phyloP scores from a whole-genome alignment of 2,888 invertebrate species.

The Ephialtes manifestator region DNA sequence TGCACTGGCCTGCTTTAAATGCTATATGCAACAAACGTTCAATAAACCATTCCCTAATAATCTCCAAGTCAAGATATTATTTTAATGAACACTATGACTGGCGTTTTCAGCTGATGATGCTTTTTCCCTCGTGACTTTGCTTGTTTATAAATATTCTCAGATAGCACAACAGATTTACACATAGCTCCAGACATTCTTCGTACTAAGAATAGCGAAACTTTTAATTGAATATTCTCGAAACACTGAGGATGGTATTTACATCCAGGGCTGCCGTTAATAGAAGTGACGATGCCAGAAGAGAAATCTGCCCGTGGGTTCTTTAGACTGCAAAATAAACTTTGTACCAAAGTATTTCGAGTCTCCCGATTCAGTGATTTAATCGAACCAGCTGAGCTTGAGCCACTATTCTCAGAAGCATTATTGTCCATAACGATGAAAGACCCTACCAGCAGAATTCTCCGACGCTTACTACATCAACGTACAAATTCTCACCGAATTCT shows the following conservation, averaged over 20 bases:
- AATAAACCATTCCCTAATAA: not conserved
- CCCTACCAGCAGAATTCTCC: not conserved
- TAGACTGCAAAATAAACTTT: not conserved
- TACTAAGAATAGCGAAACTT: not conserved
- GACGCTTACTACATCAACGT: not conserved
- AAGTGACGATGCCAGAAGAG: not conserved
- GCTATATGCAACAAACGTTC: not conserved
- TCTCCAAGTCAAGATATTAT: not conserved
- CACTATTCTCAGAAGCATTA: not conserved
- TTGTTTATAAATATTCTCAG: not conserved
- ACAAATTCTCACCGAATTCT: conserved; percentile 2
- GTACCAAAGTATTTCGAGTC: not conserved
- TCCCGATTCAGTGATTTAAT: not conserved
- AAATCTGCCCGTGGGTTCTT: not conserved
- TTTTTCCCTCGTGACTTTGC: not conserved
- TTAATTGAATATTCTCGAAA: not conserved
- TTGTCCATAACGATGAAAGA: conserved; percentile 8
- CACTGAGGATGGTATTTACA: not conserved
- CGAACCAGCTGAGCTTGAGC: not conserved
- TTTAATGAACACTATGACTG: not conserved
- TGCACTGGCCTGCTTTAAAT: conserved; percentile 70
- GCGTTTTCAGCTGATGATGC: not conserved
- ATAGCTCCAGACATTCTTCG: not conserved
- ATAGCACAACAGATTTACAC: not conserved
- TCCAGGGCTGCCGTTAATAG: not conserved